Base-by-base conservation (phyloP, 2,888 invertebrate species). In the Sminthurinus aureus region DNA sequence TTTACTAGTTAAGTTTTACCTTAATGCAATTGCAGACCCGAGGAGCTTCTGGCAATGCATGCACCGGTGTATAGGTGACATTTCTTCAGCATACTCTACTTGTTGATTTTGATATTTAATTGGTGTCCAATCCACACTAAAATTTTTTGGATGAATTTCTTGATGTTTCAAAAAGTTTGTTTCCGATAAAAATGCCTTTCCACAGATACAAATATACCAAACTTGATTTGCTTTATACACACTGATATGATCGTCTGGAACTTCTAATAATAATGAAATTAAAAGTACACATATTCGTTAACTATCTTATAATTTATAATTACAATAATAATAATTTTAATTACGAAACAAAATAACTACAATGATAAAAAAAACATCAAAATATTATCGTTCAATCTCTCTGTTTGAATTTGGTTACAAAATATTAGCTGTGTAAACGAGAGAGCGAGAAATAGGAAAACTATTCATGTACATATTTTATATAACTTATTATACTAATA, bases 201-300 rank as follows among this genome's bases (percentile, higher is more conserved):
- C 73, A 79, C 79, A 83, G 13, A 69, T 73, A 66, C 79, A 83
- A 13, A 83, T 8, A 52, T 26, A 83, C 79, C 79, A 83, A 18
- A 20, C n/a, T 69, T 69, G 9, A n/a, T 69, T 20, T 20, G n/a
- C 4, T n/a, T 20, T 22, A 69, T 20, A 69, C 0, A 69, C 69
- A 69, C n/a, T 20, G 69, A 12, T 11, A 74, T 74, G 22, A 74
- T 74, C 38, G 15, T 12, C 22, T 26, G 18, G 15, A 13, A 74
- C 24, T 26, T 74, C 24, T 74, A 24, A 18, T 71, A 22, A 18
- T 74, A 24, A 18, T 71, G 6, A 18, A 74, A 26, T 74, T 74
- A 26, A 38, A 24, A 26, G 15, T 26, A 20, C 24, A 77, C 4
- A 69, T 69, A 12, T 22, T 18, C 9, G n/a, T 69, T 22, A n/a